These are phyloP conservation scores for Malachius bipustulatus DNA, from an alignment of 2,888 invertebrate genomes.

Conservation along the genomic window DNA sequence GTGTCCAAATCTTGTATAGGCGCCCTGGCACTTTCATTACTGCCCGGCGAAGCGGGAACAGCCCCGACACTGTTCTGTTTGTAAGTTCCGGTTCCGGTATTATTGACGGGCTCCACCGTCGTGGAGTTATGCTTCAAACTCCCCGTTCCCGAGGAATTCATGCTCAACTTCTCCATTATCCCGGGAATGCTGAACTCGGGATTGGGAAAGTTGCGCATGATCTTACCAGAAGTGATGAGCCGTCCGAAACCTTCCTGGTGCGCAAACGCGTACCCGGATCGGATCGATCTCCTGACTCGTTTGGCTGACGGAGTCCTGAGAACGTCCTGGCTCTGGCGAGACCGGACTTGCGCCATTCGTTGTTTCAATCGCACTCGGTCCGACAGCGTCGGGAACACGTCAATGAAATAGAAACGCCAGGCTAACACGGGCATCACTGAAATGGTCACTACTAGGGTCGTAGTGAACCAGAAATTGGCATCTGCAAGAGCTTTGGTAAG, in stretches of 20 bases:
- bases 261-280: constrained; percentile 97
- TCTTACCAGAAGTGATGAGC: constrained; percentile 93
- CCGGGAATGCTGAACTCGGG: constrained; percentile 60
- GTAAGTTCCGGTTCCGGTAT: constrained; percentile 17
- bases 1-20: constrained; percentile 64
- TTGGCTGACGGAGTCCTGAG: constrained; percentile 78
- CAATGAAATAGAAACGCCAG: constrained; percentile 88
- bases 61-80: constrained; percentile 19
- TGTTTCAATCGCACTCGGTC: constrained; percentile 83
- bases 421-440: constrained; percentile 88
- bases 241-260: constrained; percentile 96
- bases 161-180: constrained; percentile 39
- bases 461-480: constrained; percentile 80
- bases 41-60: constrained; percentile 28
- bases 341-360: constrained; percentile 53
- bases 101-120: constrained; percentile 15
- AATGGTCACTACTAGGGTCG: constrained; percentile 62
- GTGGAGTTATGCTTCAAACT: too few relatives aligned
- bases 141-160: constrained; percentile 23
- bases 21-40: constrained; percentile 39
- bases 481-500: constrained; percentile 78
- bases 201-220: constrained; percentile 79
- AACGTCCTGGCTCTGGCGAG: constrained; percentile 63
- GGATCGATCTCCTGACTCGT: constrained; percentile 78
- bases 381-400: constrained; percentile 81